Conservation (phyloP, 2,113 vertebrate genomes). For the Myotis yumanensis region DNA sequence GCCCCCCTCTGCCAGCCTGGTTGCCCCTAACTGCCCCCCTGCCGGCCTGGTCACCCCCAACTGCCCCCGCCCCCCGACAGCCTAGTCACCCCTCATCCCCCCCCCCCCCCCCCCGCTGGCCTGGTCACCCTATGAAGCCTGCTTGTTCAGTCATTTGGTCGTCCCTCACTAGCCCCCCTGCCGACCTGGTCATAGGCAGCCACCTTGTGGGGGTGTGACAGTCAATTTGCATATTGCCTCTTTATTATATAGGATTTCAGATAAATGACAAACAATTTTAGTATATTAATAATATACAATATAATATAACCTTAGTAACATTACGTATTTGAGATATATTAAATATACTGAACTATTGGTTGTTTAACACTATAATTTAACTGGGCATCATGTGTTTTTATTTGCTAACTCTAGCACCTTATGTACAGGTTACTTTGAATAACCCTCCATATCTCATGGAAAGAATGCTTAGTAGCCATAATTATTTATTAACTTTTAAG, state of each 20-base stretch:
- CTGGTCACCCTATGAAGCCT: no score
- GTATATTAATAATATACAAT: background rate
- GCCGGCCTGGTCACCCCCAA: no score
- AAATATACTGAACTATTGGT: background rate
- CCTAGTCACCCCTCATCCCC: no score
- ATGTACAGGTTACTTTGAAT: background rate
- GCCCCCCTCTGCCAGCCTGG: no score
- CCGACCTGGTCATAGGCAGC: no score
- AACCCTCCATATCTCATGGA: background rate
- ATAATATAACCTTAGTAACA: background rate
- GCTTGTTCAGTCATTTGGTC: no score
- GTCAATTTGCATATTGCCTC: no score
- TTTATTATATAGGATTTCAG: background rate
- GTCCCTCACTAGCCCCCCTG: no score
- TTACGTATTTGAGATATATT: background rate
- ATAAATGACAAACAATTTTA: constrained; percentile 11
- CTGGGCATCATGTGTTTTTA: background rate
- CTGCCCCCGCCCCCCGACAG: no score
- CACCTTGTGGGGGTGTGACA: no score
- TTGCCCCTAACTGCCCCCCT: no score
- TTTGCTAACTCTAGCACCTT: background rate
- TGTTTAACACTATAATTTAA: constrained; percentile 31
- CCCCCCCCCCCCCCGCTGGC: no score
- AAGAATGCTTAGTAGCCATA: background rate
- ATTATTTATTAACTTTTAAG: constrained; percentile 26